Conservation (phyloP, 2,888 invertebrate genomes). For the Heteromurus nitidus region DNA sequence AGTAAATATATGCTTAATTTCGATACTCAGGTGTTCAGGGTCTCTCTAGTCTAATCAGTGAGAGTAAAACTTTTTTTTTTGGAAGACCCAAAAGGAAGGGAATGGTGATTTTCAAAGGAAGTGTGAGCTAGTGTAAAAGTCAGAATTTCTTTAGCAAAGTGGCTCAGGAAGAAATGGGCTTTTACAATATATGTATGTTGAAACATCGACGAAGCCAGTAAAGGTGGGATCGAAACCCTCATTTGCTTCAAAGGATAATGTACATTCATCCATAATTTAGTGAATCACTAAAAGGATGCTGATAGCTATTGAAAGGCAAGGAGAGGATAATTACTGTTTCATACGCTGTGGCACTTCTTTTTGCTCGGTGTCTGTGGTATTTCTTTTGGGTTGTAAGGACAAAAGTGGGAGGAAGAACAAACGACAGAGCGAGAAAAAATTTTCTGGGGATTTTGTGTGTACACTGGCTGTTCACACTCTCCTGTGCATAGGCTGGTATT, state of each 20-base stretch:
- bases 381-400: conserved; percentile 23
- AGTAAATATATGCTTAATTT: neutral
- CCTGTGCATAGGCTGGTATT: neutral
- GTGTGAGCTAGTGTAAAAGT: neutral
- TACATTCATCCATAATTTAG: conserved; percentile 31
- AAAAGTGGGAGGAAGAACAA: conserved; percentile 53
- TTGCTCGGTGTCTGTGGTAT: neutral
- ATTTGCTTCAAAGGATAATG: too few species aligned
- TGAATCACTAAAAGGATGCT: conserved; percentile 45
- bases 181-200: too few species aligned
- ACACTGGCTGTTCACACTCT: too few species aligned
- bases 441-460: conserved; percentile 3
- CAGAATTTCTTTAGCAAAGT: neutral
- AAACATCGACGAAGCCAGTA: too few species aligned
- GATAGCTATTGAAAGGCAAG: conserved; percentile 10
- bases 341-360: conserved; percentile 1
- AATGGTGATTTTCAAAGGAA: neutral
- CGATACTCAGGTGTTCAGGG: neutral
- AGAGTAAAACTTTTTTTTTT: neutral
- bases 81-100: neutral
- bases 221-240: too few species aligned
- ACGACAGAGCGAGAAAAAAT: conserved; percentile 10
- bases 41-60: neutral
- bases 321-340: conserved; percentile 44
- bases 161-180: neutral